Base-by-base conservation (phyloP, 2,888 invertebrate genomes). In the Yponomeuta evonymella region DNA sequence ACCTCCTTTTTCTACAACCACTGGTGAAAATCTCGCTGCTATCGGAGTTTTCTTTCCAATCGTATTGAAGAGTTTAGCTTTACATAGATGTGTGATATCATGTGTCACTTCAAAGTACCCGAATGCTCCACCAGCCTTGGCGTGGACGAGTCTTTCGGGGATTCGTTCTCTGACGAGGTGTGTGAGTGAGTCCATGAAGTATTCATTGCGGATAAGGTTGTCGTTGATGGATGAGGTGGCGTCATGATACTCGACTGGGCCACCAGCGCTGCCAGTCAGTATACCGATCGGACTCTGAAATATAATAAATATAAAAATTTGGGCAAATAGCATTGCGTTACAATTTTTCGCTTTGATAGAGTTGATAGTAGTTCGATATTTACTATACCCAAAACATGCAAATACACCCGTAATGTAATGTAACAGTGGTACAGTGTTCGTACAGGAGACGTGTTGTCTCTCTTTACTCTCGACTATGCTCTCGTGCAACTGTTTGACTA, bases 61-160 rank as follows among this genome's bases (percentile, higher is more conserved):
- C 67, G 87, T 81, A 15, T 94, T 93, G 81, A 97, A 97, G 0
- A 97, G 82, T 76, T 94, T 94, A 0, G 97, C 96, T 74, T 95
- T 96, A 74, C 93, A 93, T 79, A 96, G 96, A 77, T 95, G 93
- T 4, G 93, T 93, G 73, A 97, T 95, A 80, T 97, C 96, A 77
- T 97, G 95, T 0, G 97, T 97, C 5, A 96, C 95, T 86, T 96
- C 96, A 76, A 97, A 96, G 78, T 95, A 96, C 0, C 96, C 97
- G 81, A 96, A 96, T 3, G 96, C 96, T n/a, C 96, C 97, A 63
- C 95, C 97, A 73, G 97, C 98, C 86, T 98, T 98, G 0, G 98
- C 98, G 83, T 98, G 98, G 0, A 97, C 97, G 0, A 98, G 95
- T 75, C 98, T 93, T 83, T 98, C 98, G 0, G 98, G 98, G 76